Conservation (phyloP, 2,113 vertebrate genomes). For the Dipodomys stephensi region DNA sequence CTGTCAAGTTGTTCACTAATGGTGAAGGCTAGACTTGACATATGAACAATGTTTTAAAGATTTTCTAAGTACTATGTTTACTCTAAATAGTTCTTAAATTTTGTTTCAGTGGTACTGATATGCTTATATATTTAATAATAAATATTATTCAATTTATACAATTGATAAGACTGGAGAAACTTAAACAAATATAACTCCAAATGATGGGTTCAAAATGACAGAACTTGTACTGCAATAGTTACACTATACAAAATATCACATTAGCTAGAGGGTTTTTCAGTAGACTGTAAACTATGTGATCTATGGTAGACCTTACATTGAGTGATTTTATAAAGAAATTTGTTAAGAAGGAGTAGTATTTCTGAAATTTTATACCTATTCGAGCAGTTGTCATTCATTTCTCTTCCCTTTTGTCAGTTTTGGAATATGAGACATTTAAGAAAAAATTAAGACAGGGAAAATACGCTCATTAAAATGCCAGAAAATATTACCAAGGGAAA, state of each 20-base stretch:
- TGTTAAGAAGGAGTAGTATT: not conserved
- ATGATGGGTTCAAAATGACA: not conserved
- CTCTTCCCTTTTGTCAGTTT: not conserved
- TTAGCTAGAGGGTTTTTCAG: not conserved
- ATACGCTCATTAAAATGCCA: constrained; percentile 54
- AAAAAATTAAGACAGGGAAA: constrained; percentile 25
- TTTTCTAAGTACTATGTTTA: constrained; percentile 1
- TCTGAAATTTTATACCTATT: constrained; percentile 10
- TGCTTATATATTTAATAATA: not conserved
- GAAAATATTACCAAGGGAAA: constrained; percentile 58
- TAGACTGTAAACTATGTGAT: not conserved
- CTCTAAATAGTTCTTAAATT: not conserved
- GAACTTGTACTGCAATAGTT: not conserved
- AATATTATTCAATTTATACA: not conserved
- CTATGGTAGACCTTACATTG: no score
- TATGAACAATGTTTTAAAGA: not conserved
- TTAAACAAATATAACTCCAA: not conserved
- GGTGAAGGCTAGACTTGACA: not conserved
- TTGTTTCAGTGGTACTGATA: not conserved
- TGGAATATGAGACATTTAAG: constrained; percentile 43
- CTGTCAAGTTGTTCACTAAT: not conserved
- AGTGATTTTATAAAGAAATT: not conserved
- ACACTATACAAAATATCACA: not conserved
- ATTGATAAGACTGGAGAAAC: not conserved
- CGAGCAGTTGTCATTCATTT: not conserved